A percentile compares a stretch with the other conserved stretches of the same genome.
phyloP scores from a whole-genome alignment of 2,113 vertebrate species.

The Seriola rivoliana region DNA sequence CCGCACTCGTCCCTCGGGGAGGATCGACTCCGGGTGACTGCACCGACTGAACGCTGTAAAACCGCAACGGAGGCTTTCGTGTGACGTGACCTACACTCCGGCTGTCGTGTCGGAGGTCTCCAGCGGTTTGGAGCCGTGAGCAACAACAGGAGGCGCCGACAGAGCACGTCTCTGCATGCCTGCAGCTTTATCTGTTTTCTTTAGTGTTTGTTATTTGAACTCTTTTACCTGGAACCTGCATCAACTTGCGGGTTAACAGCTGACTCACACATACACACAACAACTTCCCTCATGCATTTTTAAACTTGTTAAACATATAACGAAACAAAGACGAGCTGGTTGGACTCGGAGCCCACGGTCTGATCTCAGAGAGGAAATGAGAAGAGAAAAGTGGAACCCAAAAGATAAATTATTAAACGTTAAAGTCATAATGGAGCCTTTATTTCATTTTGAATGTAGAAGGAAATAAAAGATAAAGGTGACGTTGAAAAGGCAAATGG shows the following conservation, averaged over 20 bases:
- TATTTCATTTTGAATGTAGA: not conserved
- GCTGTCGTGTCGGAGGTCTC: constrained; percentile 3
- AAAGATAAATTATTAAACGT: constrained; percentile 20
- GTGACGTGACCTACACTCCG: not conserved
- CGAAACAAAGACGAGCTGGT: not conserved
- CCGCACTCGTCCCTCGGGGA: not conserved
- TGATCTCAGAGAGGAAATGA: not conserved
- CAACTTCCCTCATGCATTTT: constrained; percentile 26
- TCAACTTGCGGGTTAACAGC: not conserved
- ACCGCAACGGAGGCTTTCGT: not conserved
- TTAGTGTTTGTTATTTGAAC: not conserved
- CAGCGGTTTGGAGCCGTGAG: not conserved
- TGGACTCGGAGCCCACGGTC: not conserved
- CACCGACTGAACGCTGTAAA: not conserved
- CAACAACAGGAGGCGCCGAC: not conserved
- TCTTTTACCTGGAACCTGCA: not conserved
- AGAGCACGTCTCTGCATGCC: not conserved
- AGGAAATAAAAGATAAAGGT: no score
- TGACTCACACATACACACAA: not conserved
- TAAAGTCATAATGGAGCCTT: not conserved
- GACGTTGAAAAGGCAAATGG: no score
- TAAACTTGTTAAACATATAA: not conserved
- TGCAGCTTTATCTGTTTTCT: not conserved
- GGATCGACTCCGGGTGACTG: constrained; percentile 25
- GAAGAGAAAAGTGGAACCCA: not conserved